Evolutionary conservation across 92 coral and sea anemone genomes (phyloP).

Genomic region (Nematostella vectensis): DNA sequence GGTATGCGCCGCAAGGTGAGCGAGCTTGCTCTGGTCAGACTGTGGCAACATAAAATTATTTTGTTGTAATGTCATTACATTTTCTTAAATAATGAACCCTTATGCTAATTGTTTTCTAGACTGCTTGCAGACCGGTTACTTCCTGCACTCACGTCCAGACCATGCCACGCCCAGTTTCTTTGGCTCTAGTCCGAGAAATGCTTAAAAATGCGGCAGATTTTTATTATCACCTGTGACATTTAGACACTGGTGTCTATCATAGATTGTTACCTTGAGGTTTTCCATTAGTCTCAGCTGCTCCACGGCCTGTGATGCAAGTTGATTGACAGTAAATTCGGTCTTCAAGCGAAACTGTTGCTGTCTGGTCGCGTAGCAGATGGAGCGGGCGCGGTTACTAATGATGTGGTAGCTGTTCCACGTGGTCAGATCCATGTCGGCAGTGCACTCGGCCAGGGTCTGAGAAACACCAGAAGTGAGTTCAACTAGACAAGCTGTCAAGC

Average conservation of each 20-base stretch:
- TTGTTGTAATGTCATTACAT: background rate
- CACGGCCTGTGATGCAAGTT: slow-evolving; percentile 77
- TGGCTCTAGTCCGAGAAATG: no score
- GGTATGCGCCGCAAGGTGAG: slow-evolving; percentile 56
- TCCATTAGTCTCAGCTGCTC: slow-evolving; percentile 71
- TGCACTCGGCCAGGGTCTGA: slow-evolving; percentile 81
- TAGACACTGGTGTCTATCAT: no score
- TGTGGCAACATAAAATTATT: slow-evolving; percentile 7
- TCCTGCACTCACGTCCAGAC: no score
- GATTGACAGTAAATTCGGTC: slow-evolving; percentile 90
- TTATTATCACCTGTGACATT: no score
- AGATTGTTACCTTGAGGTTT: slow-evolving; percentile 64
- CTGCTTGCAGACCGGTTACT: background rate
- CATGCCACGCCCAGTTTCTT: no score
- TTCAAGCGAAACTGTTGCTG: slow-evolving; percentile 94
- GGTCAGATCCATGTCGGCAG: slow-evolving; percentile 75
- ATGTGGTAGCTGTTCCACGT: slow-evolving; percentile 99
- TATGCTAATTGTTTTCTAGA: no score
- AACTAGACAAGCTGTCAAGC: no score
- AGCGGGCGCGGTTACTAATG: slow-evolving; percentile 95
- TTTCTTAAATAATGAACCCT: background rate
- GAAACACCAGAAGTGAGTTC: no score
- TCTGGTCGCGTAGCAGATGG: slow-evolving; percentile 93
- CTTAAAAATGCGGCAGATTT: no score
- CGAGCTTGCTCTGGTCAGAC: slow-evolving; percentile 65